Percentiles rank a stretch among this genome's conserved stretches.
These are phyloP conservation scores for Lapara coniferarum DNA, from an alignment of 2,888 invertebrate genomes.

Conservation along the genomic window DNA sequence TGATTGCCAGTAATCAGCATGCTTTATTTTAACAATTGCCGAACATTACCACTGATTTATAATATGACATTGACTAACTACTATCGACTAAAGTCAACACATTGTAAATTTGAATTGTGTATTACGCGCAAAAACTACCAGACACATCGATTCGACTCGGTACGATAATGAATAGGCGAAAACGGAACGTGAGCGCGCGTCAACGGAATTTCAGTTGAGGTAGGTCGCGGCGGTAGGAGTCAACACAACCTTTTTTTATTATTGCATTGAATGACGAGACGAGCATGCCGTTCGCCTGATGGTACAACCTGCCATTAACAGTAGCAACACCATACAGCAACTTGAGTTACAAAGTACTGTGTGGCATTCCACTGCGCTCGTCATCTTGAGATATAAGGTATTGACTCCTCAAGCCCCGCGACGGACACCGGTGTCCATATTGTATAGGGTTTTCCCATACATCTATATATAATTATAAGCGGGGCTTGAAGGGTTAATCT, in stretches of 20 bases:
- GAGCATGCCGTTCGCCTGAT: too few relatives aligned
- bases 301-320: too few relatives aligned
- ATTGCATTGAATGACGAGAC: too few relatives aligned
- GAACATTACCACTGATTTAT: not conserved
- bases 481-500: too few relatives aligned
- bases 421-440: too few relatives aligned
- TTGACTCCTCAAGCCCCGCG: too few relatives aligned
- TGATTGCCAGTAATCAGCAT: not conserved
- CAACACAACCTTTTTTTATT: slow-evolving; percentile 17
- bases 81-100: not conserved
- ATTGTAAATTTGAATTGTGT: slow-evolving; percentile 11
- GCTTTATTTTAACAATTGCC: not conserved
- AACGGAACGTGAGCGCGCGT: slow-evolving; percentile 14
- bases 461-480: too few relatives aligned
- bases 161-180: slow-evolving; percentile 19
- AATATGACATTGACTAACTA: slow-evolving; percentile 4
- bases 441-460: too few relatives aligned
- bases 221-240: slow-evolving; percentile 31
- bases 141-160: slow-evolving; percentile 18
- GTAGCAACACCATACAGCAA: too few relatives aligned
- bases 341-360: too few relatives aligned
- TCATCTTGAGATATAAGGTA: too few relatives aligned
- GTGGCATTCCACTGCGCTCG: too few relatives aligned
- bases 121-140: not conserved
- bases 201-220: slow-evolving; percentile 33